Base-by-base conservation (phyloP, 2,113 vertebrate genomes). In the Cygnus atratus region DNA sequence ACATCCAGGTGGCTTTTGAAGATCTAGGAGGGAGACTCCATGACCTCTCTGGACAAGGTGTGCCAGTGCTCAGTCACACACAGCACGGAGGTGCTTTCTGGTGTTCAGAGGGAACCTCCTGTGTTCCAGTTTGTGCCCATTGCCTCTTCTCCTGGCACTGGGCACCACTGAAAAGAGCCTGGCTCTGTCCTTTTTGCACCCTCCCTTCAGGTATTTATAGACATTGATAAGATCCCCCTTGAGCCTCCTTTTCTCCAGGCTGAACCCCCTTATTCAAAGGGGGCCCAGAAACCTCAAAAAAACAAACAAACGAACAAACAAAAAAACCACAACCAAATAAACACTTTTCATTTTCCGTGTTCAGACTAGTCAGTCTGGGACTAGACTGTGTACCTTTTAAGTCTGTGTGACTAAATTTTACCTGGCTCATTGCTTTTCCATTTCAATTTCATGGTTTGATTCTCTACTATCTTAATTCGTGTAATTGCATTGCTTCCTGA, bases 371-470 rank as follows among this genome's bases (percentile, higher is more conserved):
- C 54, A 75, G 1, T 77, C 31, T 29, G 10, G 35, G n/a, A 43
- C 74, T 83, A 52, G 17, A 44, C 2, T 84, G 37, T 68, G 28
- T 63, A 52, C 8, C 11, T 93, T 92, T 83, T 68, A 67, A 90
- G 41, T 58, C 37, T 71, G 54, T 48, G n/a, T 91, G 72, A 70
- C 67, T 92, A 54, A 73, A 83, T 83, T 88, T 67, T 84, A 90
- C 54, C 72, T 75, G 58, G 33, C 26, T 93, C 33, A 55, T 50
- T 92, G 54, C 26, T 88, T 84, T 95, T 90, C 39, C 41, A 33
- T 89, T 96, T 93, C 13, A 1, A 66, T 75, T 79, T 96, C 48
- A 59, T 72, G n/a, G 25, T n/a, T 90, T 90, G 52, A 68, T 90
- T 90, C 57, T 78, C 76, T 85, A 12, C 54, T 79, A 25, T 78